Evolutionary conservation across 2,888 invertebrate genomes (phyloP), one percentile per base, ranked within the genome.

Genomic region (Girardia tigrina): DNA sequence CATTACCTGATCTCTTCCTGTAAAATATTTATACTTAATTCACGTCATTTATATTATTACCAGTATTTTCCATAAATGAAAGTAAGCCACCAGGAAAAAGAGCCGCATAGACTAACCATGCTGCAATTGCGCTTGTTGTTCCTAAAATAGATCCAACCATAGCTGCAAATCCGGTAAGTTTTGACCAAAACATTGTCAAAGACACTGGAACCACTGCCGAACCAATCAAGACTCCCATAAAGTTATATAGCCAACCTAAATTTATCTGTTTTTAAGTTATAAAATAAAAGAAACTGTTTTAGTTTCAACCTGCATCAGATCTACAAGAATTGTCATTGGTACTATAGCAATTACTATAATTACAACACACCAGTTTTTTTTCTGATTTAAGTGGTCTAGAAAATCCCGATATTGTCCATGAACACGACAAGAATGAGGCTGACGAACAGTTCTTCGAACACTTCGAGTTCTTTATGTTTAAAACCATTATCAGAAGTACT

Each of bases 211-310:
- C 77, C 4, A 85, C 84, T 0, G 83, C 82, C 1, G 83, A 83
- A 2, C 84, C 83, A 69, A 85, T 82, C 42, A 84, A 78, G 29
- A 84, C 79, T 0, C 84, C 84, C 82, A 84, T 84, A 77, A 85
- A 82, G 28, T 82, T 78, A 78, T 85, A 84, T 14, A 84, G 79
- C 81, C 84, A 83, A 26, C 81, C 81, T 20, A 85, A 78, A 75
- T 79, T 81, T 26, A 83, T 77, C 82, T 83, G 79, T 12, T n/a
- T 36, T 36, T 8, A 8, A 36, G 8, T 36, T 12, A 71, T 8
- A n/a, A n/a, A 14, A 26, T 71, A 26, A 27, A 71, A 72, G 29
- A 70, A 83, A 82, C 78, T 80, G 72, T 6, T 81, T 56, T 29
- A 80, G 78, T n/a, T 70, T 70, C 29, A 70, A 83, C 83, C 78